Percentiles rank a stretch among this genome's conserved stretches.
Conservation (phyloP, 2,888 invertebrate genomes). For the Synanthedon myopaeformis region DNA sequence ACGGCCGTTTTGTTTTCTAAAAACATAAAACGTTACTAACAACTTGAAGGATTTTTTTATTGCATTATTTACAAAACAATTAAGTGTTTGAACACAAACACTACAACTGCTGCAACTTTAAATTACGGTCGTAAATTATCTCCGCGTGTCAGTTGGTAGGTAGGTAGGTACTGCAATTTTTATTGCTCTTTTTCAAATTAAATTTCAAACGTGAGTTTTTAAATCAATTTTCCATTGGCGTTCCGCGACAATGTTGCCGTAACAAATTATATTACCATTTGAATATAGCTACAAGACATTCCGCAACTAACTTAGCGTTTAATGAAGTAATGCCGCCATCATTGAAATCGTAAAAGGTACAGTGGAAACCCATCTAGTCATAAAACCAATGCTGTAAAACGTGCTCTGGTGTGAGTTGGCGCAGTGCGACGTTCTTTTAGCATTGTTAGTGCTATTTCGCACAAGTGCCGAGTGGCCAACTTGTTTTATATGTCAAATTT, state of each 20-base stretch:
- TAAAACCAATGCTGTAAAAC: slow-evolving; percentile 13
- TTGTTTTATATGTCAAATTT: neutral
- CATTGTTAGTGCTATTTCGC: neutral
- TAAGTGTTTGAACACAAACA: too few relatives aligned
- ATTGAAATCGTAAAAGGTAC: slow-evolving; percentile 17
- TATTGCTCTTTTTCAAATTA: neutral
- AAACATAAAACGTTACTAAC: too few relatives aligned
- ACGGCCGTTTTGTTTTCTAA: too few relatives aligned
- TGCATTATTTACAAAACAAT: too few relatives aligned
- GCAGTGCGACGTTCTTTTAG: slow-evolving; percentile 6
- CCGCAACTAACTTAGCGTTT: slow-evolving; percentile 5
- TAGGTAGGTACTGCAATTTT: neutral
- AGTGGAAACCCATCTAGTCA: slow-evolving; percentile 4
- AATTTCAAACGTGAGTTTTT: neutral
- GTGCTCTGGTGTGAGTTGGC: slow-evolving; percentile 2
- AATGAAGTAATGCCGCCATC: slow-evolving; percentile 19
- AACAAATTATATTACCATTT: slow-evolving; percentile 4
- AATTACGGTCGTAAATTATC: neutral
- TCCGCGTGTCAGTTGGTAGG: neutral
- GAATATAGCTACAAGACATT: slow-evolving; percentile 1
- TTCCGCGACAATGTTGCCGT: neutral
- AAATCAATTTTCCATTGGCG: neutral
- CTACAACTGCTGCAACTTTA: neutral
- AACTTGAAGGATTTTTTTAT: too few relatives aligned
- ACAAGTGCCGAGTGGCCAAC: neutral